A percentile compares a stretch with the other conserved stretches of the same genome.
These are phyloP conservation scores for Hycleus phaleratus DNA, from an alignment of 1,140 invertebrate genomes.

Conservation along the genomic window DNA sequence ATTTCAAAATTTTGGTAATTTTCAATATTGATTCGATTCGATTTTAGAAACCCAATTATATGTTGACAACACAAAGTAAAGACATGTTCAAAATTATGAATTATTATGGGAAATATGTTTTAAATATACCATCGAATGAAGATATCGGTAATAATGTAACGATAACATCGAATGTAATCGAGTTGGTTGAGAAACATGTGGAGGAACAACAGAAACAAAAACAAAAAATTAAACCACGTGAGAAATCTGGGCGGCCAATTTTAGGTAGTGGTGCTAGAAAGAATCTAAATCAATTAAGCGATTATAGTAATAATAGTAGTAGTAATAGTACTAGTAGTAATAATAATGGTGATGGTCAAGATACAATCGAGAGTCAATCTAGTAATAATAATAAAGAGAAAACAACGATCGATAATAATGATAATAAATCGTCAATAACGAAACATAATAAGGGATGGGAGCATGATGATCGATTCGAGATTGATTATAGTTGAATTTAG, in stretches of 20 bases:
- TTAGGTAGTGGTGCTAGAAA: constrained; percentile 26
- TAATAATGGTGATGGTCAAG: too few relatives aligned
- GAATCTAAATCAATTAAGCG: background rate
- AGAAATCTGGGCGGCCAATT: constrained; percentile 28
- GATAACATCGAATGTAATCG: background rate
- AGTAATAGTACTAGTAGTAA: too few relatives aligned
- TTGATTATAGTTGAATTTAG: constrained; percentile 28
- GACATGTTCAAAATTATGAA: constrained; percentile 27
- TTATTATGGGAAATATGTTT: constrained; percentile 30
- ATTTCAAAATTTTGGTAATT: constrained; percentile 1
- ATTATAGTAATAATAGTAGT: background rate
- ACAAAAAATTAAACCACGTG: background rate
- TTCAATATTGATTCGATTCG: background rate
- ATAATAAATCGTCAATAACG: background rate
- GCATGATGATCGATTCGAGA: constrained; percentile 34
- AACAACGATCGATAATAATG: background rate
- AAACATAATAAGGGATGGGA: constrained; percentile 29
- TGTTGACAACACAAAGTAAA: constrained; percentile 26
- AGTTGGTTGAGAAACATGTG: background rate
- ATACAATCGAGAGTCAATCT: background rate
- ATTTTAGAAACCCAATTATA: constrained; percentile 21
- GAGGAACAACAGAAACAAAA: background rate
- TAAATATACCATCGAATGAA: constrained; percentile 26
- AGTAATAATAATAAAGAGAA: background rate
- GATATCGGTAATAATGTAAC: constrained; percentile 1